Evolutionary conservation across 2,113 vertebrate species (phyloP), one percentile per base, ranked within the genome.

Genomic region (Plecturocebus donacophilus): DNA sequence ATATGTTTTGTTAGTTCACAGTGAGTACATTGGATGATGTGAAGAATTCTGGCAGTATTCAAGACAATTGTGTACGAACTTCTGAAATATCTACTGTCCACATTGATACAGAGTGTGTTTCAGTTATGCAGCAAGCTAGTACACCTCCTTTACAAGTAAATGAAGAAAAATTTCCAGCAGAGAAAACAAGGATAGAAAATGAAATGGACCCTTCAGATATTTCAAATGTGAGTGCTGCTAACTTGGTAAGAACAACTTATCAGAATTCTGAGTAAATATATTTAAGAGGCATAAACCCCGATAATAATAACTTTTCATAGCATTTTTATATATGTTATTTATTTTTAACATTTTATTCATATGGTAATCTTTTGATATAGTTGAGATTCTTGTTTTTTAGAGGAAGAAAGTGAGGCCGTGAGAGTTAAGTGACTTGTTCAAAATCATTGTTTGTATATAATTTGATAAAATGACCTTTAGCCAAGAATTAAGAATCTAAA

Each of bases 181-280:
- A 98, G 96, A 98, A 98, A 98, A 94, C 98, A 98, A 99, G 99
- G 99, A 96, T 98, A 98, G 99, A 99, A 98, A 99, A 97, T 98
- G 99, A 99, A 98, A 99, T 99, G 99, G 99, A 99, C 98, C 99
- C 99, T 98, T 99, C 99, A 97, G 99, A 99, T 97, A 99, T 99
- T 99, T 99, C 99, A 99, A 99, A 99, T 98, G 99, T 99, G 99
- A 99, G 99, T 99, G 99, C 99, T 99, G 99, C 99, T 99, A 99
- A 99, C 99, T 99, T 98, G 99, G 98, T 99, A 98, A 99, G 98
- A 98, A 95, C 90, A 97, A 89, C 88, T 97, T 97, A 0, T 11
- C 75, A 82, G 95, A 97, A 97, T 96, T 98, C 42, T n/a, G 9
- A 93, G 76, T 97, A 87, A 87, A 91, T 87, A 80, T 87, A 45